Evolutionary conservation across 2,113 vertebrate species (phyloP), one percentile per base, ranked within the genome.

Genomic region (Sceloporus undulatus): DNA sequence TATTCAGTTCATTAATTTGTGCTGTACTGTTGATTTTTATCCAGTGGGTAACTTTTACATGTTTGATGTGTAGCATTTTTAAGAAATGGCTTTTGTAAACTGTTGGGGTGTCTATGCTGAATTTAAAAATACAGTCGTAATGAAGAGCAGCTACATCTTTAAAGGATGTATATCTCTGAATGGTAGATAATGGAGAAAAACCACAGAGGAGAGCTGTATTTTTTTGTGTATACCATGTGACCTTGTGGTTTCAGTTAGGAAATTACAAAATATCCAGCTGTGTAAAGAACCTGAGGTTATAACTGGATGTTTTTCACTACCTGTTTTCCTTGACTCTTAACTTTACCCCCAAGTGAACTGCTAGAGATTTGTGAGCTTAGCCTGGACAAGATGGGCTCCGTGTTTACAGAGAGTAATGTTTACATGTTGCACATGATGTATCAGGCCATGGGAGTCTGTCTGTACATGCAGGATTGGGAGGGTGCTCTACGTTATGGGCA

Each of bases 391-490:
- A 99, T 99, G 99, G 97, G 98, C 82, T 85, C 96, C 0, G 95
- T 98, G 84, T 99, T 99, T 52, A 98, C 97, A 48, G 98, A 98
- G 68, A 95, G 97, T 66, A 99, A 99, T 6, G 97, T 99, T 79
- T 99, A 99, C 95, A 97, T 99, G 98, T 94, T 99, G 48, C 99
- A 99, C 93, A 98, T 99, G 98, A 98, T 98, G 98, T 99, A 99
- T 96, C 99, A 99, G 93, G 98, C 98, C 92, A 99, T 99, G 99
- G 99, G 99, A 1, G 97, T 99, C 79, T 99, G 98, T 91, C 92
- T 99, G 29, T 98, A 98, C 2, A 94, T 97, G 97, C 96, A 98
- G 77, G 98, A 98, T 92, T 96, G 97, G 95, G 97, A 98, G 0
- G 97, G 96, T 62, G 98, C 99, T 0, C 93, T 99, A 86, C 93